Conservation (phyloP, 2,888 invertebrate genomes). For the Gnatocerus cornutus region DNA sequence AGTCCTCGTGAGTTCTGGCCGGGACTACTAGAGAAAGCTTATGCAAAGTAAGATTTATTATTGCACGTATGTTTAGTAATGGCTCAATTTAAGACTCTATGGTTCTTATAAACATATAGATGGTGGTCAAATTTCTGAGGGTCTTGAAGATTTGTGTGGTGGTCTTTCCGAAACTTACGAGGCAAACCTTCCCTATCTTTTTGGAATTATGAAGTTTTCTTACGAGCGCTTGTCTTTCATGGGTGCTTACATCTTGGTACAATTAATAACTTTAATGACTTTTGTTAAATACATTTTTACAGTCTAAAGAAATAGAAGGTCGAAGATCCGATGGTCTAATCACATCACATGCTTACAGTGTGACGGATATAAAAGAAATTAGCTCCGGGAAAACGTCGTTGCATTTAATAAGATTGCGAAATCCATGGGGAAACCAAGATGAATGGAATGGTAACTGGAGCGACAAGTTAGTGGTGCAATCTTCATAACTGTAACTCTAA, state of each 20-base stretch:
- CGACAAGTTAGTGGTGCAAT: conserved; percentile 72
- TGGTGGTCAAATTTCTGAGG: conserved; percentile 97
- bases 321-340: conserved; percentile 77
- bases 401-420: conserved; percentile 77
- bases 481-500: background rate
- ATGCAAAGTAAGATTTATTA: conserved; percentile 80
- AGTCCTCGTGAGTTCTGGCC: conserved; percentile 95
- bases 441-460: conserved; percentile 85
- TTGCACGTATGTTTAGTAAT: too few relatives aligned
- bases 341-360: conserved; percentile 81
- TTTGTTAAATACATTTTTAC: background rate
- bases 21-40: conserved; percentile 93
- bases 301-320: conserved; percentile 69
- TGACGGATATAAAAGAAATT: conserved; percentile 75
- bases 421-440: conserved; percentile 81
- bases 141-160: conserved; percentile 98
- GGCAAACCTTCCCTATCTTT: conserved; percentile 87
- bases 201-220: conserved; percentile 89
- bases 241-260: conserved; percentile 93
- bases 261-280: conserved; percentile 9
- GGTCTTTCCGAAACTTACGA: conserved; percentile 88
- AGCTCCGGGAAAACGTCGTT: conserved; percentile 70
- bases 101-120: conserved; percentile 71
- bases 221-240: conserved; percentile 91
- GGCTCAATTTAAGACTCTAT: conserved; percentile 50